phyloP scores from a whole-genome alignment of 2,797 vertebrate species.

The Muscicapa striata region DNA sequence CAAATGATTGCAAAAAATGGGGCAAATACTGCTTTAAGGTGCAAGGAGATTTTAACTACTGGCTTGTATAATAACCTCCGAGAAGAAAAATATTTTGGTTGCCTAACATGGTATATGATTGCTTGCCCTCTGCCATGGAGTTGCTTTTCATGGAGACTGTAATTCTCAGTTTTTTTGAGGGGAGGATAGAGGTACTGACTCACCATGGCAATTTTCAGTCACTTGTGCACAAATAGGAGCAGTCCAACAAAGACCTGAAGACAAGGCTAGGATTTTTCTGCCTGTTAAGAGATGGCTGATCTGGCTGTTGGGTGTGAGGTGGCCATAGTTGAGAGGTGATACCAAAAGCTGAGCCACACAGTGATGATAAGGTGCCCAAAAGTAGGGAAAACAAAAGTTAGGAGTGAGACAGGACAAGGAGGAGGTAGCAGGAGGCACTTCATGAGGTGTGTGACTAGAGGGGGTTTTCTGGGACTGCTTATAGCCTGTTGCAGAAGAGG shows the following conservation, averaged over 20 bases:
- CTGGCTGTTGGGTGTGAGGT: not conserved
- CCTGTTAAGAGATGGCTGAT: not conserved
- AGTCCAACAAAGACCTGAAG: not conserved
- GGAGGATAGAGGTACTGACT: rapidly evolving
- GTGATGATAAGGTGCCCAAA: not conserved
- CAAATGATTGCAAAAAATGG: not conserved
- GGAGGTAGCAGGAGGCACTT: not conserved
- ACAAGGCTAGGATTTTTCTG: not conserved
- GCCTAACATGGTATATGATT: not conserved
- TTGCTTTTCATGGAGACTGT: not conserved
- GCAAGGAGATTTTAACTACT: not conserved
- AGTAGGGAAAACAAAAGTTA: not conserved
- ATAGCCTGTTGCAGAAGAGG: not conserved
- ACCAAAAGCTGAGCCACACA: not conserved
- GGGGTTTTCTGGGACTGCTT: not conserved
- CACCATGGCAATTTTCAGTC: not conserved
- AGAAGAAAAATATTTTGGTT: not conserved
- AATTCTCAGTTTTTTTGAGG: not conserved
- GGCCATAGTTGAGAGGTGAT: not conserved
- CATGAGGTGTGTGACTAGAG: not conserved
- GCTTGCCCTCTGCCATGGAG: not conserved
- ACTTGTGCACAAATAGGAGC: rapidly evolving
- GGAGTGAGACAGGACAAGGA: not conserved
- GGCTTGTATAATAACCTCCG: not conserved
- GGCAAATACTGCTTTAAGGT: not conserved